Base-by-base conservation (phyloP, 2,888 invertebrate species). In the Archips crataeganus region DNA sequence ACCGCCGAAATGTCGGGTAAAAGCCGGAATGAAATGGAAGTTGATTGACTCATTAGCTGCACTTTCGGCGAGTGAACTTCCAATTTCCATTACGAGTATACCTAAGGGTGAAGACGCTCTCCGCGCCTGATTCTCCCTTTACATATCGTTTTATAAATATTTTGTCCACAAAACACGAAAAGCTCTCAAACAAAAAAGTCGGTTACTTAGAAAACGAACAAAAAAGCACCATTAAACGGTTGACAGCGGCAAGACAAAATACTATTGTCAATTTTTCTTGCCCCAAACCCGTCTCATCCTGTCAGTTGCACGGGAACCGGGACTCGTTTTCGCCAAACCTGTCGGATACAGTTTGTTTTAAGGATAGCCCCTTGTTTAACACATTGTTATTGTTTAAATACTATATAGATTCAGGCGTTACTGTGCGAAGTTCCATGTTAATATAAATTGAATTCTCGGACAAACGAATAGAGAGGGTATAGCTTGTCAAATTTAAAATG, bases 221-320 rank as follows among this genome's bases (percentile, higher is more conserved):
- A 74, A 68, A 68, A 74, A 74, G 69, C 42, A 65, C 64, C 69
- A 65, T 70, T 74, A 69, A 65, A 70, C 60, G 51, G 69, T 64
- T 65, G 69, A 74, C 73, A 74, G 73, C 64, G 64, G 73, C 60
- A 70, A 73, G 69, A 73, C 73, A 73, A 73, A 74, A 74, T 70
- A 74, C 74, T 70, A 74, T 70, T 74, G 74, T 74, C 69, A 74
- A 70, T 74, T 74, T 73, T 74, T 74, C 74, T 74, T 65, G 65
- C 74, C 69, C 65, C 3, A 47, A 74, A 65, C 74, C 74, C 74
- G 65, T 65, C 61, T 74, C 74, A 74, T 42, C 51, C 69, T 74
- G 74, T 65, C 74, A 61, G 51, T 65, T n/a, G 45, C 74, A 74
- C 42, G 51, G 10, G 36, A 51, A 51, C 57, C 63, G 68, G 47